These are phyloP conservation scores for Anseranas semipalmata DNA, from an alignment of 2,113 vertebrate genomes.

Conservation along the genomic window DNA sequence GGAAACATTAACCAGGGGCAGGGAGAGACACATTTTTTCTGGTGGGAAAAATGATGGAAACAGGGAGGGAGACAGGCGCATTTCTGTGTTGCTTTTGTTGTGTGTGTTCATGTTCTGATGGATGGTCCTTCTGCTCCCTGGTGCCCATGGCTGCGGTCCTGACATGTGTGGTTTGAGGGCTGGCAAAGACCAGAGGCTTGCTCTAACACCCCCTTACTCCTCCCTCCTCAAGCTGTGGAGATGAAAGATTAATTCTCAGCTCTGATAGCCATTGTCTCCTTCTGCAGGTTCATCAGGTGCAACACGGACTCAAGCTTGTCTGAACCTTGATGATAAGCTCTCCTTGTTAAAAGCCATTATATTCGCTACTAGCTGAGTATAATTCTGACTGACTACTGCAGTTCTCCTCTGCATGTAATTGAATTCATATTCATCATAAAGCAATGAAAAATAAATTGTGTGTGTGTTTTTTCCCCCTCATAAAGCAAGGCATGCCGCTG, in stretches of 20 bases:
- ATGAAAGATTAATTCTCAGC: constrained; percentile 20
- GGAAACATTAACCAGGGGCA: not conserved
- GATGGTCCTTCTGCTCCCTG: not conserved
- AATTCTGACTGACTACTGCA: constrained; percentile 59
- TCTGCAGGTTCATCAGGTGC: constrained; percentile 55
- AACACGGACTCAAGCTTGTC: constrained; percentile 39
- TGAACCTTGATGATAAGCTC: constrained; percentile 75
- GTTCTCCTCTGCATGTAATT: constrained; percentile 67
- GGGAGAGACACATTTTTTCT: not conserved
- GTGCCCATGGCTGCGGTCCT: not conserved
- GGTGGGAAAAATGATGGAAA: not conserved
- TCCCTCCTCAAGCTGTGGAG: not conserved
- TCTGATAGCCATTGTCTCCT: not conserved
- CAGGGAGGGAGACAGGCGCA: not conserved
- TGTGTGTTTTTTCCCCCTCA: constrained; percentile 45
- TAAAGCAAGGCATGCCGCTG: constrained; percentile 53
- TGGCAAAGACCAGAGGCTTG: not conserved
- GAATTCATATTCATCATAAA: constrained; percentile 75
- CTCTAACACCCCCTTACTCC: not conserved
- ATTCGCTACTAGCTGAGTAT: constrained; percentile 41
- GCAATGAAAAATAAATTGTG: constrained; percentile 74
- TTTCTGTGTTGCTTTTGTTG: not conserved
- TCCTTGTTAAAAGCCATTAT: constrained; percentile 70
- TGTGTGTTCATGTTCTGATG: not conserved
- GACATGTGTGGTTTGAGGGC: not conserved